Percentiles rank a stretch among this genome's conserved stretches.
phyloP scores from a whole-genome alignment of 2,888 invertebrate species.

The Emmelina monodactyla region DNA sequence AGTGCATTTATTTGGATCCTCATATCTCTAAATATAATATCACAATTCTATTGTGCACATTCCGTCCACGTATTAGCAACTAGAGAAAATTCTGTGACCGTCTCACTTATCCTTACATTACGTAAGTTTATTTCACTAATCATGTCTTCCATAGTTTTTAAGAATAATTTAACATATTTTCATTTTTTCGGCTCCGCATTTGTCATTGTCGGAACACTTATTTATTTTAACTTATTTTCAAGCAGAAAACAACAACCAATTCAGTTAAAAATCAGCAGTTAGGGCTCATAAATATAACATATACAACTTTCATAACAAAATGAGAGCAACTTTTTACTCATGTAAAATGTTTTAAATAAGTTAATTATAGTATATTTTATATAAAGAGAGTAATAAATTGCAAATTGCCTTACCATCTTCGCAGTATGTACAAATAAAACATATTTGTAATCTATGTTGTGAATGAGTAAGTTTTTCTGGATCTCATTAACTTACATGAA shows the following conservation, averaged over 20 bases:
- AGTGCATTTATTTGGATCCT: conserved; percentile 32
- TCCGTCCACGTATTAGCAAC: conserved; percentile 49
- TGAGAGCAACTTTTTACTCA: too few species aligned
- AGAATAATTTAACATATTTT: conserved; percentile 42
- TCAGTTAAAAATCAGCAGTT: conserved; percentile 28
- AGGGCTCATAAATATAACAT: too few species aligned
- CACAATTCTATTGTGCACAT: conserved; percentile 45
- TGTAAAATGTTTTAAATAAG: too few species aligned
- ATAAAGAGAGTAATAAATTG: too few species aligned
- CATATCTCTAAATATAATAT: conserved; percentile 32
- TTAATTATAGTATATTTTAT: too few species aligned
- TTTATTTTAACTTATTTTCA: conserved; percentile 48
- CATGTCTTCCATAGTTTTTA: conserved; percentile 48
- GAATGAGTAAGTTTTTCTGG: too few species aligned
- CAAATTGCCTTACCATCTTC: too few species aligned
- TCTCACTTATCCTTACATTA: conserved; percentile 48
- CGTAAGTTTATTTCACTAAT: conserved; percentile 47
- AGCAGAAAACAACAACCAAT: conserved; percentile 35
- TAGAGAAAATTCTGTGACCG: conserved; percentile 44
- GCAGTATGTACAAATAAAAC: too few species aligned
- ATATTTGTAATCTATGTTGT: too few species aligned
- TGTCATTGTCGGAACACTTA: conserved; percentile 43
- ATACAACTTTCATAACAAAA: too few species aligned
- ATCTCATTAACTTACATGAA: too few species aligned
- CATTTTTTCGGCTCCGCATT: conserved; percentile 41